A percentile compares a stretch with the other conserved stretches of the same genome.
phyloP scores from a whole-genome alignment of 2,113 vertebrate species.

The Aphyosemion australe region DNA sequence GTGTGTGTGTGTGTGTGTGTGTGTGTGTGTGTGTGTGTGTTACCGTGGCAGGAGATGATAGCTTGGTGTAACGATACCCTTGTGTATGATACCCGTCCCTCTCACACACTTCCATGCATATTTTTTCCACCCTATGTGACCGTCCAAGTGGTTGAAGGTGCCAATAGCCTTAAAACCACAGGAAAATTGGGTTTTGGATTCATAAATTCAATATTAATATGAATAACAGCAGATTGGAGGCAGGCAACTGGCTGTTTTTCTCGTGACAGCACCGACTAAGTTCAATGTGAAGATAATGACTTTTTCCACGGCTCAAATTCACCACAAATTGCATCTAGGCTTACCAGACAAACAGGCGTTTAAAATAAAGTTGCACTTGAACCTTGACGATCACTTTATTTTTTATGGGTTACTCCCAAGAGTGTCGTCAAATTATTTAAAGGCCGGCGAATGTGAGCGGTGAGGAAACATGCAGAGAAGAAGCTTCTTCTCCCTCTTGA shows the following conservation, averaged over 20 bases:
- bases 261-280: constrained; percentile 46
- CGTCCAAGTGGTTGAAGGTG: constrained; percentile 66
- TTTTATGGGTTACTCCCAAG: constrained; percentile 60
- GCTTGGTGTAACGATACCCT: constrained; percentile 58
- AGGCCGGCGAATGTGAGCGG: constrained; percentile 55
- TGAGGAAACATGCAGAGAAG: constrained; percentile 51
- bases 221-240: constrained; percentile 69
- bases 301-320: constrained; percentile 54
- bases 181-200: constrained; percentile 72
- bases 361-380: constrained; percentile 64
- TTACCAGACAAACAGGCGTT: constrained; percentile 64
- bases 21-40: constrained; percentile 20
- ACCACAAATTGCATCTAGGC: constrained; percentile 66
- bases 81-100: constrained; percentile 50
- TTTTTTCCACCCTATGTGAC: constrained; percentile 55
- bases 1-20: not conserved
- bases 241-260: constrained; percentile 43
- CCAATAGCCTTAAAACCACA: constrained; percentile 72
- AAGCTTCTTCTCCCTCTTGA: constrained; percentile 41
- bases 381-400: constrained; percentile 58
- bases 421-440: constrained; percentile 57
- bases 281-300: constrained; percentile 66
- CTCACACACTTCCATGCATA: constrained; percentile 47
- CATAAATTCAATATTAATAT: constrained; percentile 73
- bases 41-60: constrained; percentile 58